Evolutionary conservation across 1,140 invertebrate species (phyloP).

Genomic region (Drosophila bocqueti): DNA sequence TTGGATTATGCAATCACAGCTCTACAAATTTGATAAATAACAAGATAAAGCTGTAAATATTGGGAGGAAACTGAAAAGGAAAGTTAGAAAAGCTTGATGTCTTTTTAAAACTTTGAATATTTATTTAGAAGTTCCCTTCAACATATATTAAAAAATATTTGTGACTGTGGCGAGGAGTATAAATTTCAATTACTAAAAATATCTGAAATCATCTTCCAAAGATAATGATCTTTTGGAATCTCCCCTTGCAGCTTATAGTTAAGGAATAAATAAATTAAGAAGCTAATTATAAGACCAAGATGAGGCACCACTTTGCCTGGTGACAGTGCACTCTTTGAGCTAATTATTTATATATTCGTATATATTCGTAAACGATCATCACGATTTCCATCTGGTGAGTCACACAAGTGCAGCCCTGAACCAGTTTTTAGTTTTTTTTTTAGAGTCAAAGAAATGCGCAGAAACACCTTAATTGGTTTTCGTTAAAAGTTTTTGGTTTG

Average conservation of each 20-base stretch:
- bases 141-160: not conserved
- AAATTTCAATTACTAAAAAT: slow-evolving; percentile 1
- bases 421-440: slow-evolving; percentile 15
- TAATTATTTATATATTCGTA: slow-evolving; percentile 30
- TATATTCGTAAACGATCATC: slow-evolving; percentile 1
- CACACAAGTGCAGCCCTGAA: slow-evolving; percentile 51
- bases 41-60: not conserved
- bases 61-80: no score
- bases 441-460: slow-evolving; percentile 40
- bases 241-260: not conserved
- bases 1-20: slow-evolving; percentile 30
- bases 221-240: slow-evolving; percentile 8
- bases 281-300: slow-evolving; percentile 4
- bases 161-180: not conserved
- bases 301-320: not conserved
- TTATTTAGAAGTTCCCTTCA: no score
- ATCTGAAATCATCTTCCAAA: slow-evolving; percentile 2
- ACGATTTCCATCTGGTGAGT: slow-evolving; percentile 25
- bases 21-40: not conserved
- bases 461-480: slow-evolving; percentile 30
- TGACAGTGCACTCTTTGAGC: slow-evolving; percentile 25
- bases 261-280: not conserved
- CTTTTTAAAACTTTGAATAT: no score
- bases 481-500: not conserved
- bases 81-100: not conserved